Evolutionary conservation across 2,888 invertebrate species (phyloP), one percentile per base, ranked within the genome.

Genomic region (Matsumyia berberina): DNA sequence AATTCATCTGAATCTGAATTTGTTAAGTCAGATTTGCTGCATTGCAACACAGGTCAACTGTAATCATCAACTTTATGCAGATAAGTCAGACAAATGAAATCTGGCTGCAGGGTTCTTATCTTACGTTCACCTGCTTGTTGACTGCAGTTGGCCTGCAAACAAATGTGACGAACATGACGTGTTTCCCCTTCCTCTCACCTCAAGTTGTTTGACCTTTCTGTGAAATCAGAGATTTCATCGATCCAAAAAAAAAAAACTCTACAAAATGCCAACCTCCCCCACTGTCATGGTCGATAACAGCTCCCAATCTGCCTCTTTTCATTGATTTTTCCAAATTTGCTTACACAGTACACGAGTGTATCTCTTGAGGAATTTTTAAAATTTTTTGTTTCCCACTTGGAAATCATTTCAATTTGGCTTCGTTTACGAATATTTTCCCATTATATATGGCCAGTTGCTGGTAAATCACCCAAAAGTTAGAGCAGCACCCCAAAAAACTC

Each of bases 401-500:
- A 46, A 9, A 24, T 24, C 11, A 46, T 46, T 8, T 39, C 1
- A 39, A 57, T 42, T 60, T 12, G 35, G 5, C 33, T 37, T 35
- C 49, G 35, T 24, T 46, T 64, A 49, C 11, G 9, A 19, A 31
- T 24, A 37, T 15, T 53, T 15, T 53, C 39, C 39, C 29, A 66
- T 53, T 66, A 19, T 49, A 19, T 49, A 37, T 49, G 64, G 3
- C 19, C 33, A 46, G 17, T 35, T 64, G 33, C 35, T 46, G 53
- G 66, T 67, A 53, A 67, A 53, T 39, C 39, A 53, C 24, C 37
- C 29, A 51, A 24, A 37, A 39, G 51, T 29, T 31, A 64, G 44
- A 60, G 5, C 62, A 53, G 53, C 33, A 49, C 69, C 62, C 57
- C 37, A 60, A 53, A 24, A 24, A 24, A 24, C 15, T 58, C 51